Percentiles rank a stretch among this genome's conserved stretches.
These are phyloP conservation scores for Brienomyrus longianalis DNA, from an alignment of 2,113 vertebrate genomes.

Conservation along the genomic window DNA sequence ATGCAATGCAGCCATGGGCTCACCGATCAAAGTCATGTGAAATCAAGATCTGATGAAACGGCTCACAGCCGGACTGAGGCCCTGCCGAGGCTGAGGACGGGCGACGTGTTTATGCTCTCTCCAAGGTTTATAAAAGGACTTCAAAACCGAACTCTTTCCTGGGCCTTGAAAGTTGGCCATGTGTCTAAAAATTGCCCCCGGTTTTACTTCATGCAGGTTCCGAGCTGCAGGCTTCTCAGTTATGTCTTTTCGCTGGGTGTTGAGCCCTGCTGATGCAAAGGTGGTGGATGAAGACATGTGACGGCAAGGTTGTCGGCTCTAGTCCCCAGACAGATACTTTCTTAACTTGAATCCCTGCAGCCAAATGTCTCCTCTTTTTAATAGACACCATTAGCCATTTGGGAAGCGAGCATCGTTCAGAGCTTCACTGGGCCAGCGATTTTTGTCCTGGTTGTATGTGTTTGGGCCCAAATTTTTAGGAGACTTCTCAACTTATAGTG, in stretches of 20 bases:
- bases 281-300: not conserved
- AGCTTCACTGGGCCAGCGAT: not conserved
- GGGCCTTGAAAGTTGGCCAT: not conserved
- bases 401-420: not conserved
- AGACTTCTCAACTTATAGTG: not conserved
- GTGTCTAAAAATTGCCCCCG: not conserved
- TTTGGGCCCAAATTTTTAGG: not conserved
- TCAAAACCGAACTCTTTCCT: not conserved
- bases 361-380: not conserved
- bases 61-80: not conserved
- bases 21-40: not conserved
- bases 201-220: not conserved
- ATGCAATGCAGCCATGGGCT: not conserved
- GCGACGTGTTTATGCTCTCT: not conserved
- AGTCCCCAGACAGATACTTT: not conserved
- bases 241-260: too few relatives aligned
- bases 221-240: too few relatives aligned
- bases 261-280: too few relatives aligned
- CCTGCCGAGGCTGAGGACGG: not conserved
- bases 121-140: not conserved
- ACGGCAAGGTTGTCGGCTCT: not conserved
- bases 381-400: not conserved
- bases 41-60: slow-evolving; percentile 15
- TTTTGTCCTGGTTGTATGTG: not conserved
- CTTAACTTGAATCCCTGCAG: not conserved